phyloP scores from a whole-genome alignment of 2,888 invertebrate genomes.

The Leptopterna dolabrata region DNA sequence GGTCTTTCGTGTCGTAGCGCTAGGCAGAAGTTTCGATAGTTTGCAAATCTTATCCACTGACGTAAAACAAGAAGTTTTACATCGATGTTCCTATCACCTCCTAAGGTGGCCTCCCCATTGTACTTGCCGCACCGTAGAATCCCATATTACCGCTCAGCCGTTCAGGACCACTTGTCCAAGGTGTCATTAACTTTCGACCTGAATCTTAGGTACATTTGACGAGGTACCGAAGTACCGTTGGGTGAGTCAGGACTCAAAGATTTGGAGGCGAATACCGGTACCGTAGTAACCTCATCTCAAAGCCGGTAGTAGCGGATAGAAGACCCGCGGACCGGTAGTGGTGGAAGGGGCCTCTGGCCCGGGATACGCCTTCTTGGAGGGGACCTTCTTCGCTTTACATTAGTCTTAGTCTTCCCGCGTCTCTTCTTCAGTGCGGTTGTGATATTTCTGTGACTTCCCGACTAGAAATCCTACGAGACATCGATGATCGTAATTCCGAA shows the following conservation, averaged over 20 bases:
- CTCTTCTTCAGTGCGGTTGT: constrained; percentile 29
- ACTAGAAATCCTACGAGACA: background rate
- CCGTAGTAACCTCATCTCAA: background rate
- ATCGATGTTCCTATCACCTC: too few species aligned
- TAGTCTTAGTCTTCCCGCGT: constrained; percentile 36
- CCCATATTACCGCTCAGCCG: too few species aligned
- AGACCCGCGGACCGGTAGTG: background rate
- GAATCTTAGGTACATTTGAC: background rate
- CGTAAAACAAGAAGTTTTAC: too few species aligned
- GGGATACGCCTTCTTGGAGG: constrained; percentile 21
- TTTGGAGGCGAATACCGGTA: constrained; percentile 3
- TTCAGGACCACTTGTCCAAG: too few species aligned
- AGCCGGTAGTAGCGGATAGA: background rate
- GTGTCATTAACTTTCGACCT: background rate
- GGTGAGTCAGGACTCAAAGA: background rate
- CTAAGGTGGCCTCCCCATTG: too few species aligned
- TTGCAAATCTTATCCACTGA: too few species aligned
- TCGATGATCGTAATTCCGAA: background rate
- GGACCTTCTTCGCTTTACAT: constrained; percentile 13
- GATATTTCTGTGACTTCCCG: background rate
- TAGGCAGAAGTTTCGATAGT: too few species aligned
- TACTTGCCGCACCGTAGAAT: too few species aligned
- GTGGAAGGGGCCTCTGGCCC: background rate
- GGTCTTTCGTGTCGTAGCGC: too few species aligned
- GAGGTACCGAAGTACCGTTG: background rate